Conservation (phyloP, 2,888 invertebrate species). For the Nephrotoma guestfalica region DNA sequence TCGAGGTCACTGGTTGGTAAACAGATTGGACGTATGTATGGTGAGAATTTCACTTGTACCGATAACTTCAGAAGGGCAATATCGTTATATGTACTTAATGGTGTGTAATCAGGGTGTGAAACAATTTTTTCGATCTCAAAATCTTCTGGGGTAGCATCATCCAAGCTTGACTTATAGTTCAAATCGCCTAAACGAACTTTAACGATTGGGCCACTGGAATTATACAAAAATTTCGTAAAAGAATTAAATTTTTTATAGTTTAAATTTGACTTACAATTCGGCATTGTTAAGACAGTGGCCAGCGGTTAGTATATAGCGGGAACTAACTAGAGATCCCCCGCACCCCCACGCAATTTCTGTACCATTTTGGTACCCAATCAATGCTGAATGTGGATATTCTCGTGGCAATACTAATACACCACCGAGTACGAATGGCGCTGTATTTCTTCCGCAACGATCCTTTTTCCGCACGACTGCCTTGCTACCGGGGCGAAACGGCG, state of each 20-base stretch:
- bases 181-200: neutral
- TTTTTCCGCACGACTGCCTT: neutral
- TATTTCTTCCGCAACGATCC: slow-evolving; percentile 10
- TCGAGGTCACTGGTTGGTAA: slow-evolving; percentile 15
- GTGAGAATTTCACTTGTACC: neutral
- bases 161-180: neutral
- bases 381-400: neutral
- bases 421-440: slow-evolving; percentile 16
- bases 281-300: neutral
- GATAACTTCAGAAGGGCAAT: slow-evolving; percentile 8
- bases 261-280: neutral
- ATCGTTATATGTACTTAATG: slow-evolving; percentile 5
- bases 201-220: neutral
- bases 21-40: slow-evolving; percentile 31
- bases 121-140: neutral
- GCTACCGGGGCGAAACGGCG: neutral
- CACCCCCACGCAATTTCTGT: neutral
- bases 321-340: neutral
- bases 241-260: neutral
- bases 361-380: neutral
- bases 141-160: neutral
- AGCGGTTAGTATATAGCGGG: neutral
- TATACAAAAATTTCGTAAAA: neutral
- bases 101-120: neutral
- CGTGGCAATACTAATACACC: slow-evolving; percentile 8